These are phyloP conservation scores for Lepus europaeus DNA, from an alignment of 2,113 vertebrate species.

Conservation along the genomic window DNA sequence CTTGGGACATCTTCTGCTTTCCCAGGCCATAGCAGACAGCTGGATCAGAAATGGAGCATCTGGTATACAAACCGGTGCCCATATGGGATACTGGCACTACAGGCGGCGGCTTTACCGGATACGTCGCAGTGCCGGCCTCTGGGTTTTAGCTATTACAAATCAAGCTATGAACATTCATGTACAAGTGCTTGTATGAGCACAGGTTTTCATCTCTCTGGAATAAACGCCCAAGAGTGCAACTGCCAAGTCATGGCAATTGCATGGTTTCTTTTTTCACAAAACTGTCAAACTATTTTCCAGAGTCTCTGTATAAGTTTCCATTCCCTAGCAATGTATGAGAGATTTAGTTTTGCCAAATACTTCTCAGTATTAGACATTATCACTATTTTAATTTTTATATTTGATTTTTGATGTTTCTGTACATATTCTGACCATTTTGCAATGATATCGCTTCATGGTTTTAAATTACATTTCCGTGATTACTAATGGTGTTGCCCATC, in stretches of 20 bases:
- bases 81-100: too few relatives aligned
- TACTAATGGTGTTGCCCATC: neutral
- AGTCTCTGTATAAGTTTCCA: neutral
- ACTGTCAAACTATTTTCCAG: neutral
- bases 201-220: neutral
- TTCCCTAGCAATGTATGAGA: slow-evolving; percentile 12
- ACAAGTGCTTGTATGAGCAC: neutral
- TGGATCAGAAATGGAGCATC: too few relatives aligned
- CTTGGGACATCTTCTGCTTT: too few relatives aligned
- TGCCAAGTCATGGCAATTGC: neutral
- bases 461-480: neutral
- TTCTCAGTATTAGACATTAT: neutral
- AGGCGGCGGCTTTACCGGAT: too few relatives aligned
- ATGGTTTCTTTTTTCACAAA: neutral
- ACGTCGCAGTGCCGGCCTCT: neutral
- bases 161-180: neutral
- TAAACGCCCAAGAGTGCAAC: neutral
- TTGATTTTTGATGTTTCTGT: neutral
- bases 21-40: too few relatives aligned
- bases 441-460: neutral
- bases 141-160: slow-evolving; percentile 11
- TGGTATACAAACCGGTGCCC: too few relatives aligned
- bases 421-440: neutral
- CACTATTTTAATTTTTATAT: neutral
- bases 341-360: neutral